Percentiles rank a stretch among this genome's conserved stretches.
phyloP scores from a whole-genome alignment of 1,140 invertebrate species.

The Vanessa tameamea region DNA sequence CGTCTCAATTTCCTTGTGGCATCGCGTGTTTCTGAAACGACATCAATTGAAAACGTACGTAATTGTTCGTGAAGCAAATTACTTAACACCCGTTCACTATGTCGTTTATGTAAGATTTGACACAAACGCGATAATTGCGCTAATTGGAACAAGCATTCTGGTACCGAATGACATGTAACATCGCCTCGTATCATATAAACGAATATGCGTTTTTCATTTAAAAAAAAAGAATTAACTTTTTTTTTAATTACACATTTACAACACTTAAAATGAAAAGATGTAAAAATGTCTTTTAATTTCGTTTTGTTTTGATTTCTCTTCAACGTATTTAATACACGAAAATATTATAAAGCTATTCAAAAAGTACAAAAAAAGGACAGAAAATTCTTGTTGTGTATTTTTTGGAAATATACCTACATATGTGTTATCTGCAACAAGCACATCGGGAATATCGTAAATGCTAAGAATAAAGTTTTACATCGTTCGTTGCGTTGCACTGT shows the following conservation, averaged over 20 bases:
- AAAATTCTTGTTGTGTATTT: neutral
- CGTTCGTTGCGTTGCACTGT: neutral
- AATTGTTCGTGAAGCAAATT: slow-evolving; percentile 45
- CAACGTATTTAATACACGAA: too few relatives aligned
- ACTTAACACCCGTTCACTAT: slow-evolving; percentile 37
- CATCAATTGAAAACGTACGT: slow-evolving; percentile 37
- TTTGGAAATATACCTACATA: too few relatives aligned
- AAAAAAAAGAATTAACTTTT: neutral
- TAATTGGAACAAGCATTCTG: slow-evolving; percentile 32
- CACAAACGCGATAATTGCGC: slow-evolving; percentile 43
- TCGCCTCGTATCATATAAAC: slow-evolving; percentile 5
- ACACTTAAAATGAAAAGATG: too few relatives aligned
- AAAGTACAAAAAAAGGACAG: too few relatives aligned
- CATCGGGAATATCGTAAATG: slow-evolving; percentile 21
- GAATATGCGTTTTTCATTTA: neutral
- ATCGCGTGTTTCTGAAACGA: slow-evolving; percentile 40
- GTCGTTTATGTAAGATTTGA: slow-evolving; percentile 42
- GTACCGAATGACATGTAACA: slow-evolving; percentile 28
- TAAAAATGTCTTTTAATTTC: too few relatives aligned
- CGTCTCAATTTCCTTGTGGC: slow-evolving; percentile 40
- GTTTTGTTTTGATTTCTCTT: too few relatives aligned
- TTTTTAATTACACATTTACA: neutral
- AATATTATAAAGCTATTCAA: too few relatives aligned
- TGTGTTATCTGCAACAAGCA: neutral
- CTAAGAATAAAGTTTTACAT: slow-evolving; percentile 27